These are phyloP conservation scores for Cyphomyrus plagiostoma DNA, from an alignment of 2,113 vertebrate genomes.

Conservation along the genomic window DNA sequence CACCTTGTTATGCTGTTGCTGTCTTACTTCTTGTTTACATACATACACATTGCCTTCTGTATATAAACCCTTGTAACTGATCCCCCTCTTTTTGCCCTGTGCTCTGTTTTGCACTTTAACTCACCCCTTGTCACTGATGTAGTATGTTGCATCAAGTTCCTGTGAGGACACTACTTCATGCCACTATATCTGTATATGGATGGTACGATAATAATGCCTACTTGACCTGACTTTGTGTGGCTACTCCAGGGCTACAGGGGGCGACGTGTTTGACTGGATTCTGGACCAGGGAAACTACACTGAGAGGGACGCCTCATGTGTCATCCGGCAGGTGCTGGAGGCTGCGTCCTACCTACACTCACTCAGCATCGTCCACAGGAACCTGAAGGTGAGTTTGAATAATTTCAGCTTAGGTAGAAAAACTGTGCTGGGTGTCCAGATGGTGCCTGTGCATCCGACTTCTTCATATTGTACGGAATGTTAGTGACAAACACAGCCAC, in stretches of 20 bases:
- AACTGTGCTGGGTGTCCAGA: neutral
- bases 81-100: neutral
- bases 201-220: neutral
- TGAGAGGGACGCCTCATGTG: conserved; percentile 71
- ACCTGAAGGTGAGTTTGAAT: conserved; percentile 61
- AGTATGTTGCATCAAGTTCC: neutral
- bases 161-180: neutral
- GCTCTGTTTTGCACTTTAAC: neutral
- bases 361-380: conserved; percentile 74
- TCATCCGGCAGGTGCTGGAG: conserved; percentile 62
- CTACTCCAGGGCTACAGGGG: conserved; percentile 65
- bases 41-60: neutral
- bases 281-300: conserved; percentile 77
- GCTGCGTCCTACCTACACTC: conserved; percentile 73
- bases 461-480: neutral
- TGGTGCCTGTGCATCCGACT: neutral
- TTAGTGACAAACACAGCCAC: neutral
- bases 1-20: neutral
- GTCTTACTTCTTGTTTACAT: neutral
- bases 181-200: neutral
- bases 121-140: neutral
- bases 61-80: neutral
- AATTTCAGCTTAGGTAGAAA: neutral
- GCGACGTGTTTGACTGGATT: conserved; percentile 80
- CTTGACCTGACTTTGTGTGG: conserved; percentile 15